phyloP scores from a whole-genome alignment of 1,140 invertebrate species.

The Berghia stephanieae region DNA sequence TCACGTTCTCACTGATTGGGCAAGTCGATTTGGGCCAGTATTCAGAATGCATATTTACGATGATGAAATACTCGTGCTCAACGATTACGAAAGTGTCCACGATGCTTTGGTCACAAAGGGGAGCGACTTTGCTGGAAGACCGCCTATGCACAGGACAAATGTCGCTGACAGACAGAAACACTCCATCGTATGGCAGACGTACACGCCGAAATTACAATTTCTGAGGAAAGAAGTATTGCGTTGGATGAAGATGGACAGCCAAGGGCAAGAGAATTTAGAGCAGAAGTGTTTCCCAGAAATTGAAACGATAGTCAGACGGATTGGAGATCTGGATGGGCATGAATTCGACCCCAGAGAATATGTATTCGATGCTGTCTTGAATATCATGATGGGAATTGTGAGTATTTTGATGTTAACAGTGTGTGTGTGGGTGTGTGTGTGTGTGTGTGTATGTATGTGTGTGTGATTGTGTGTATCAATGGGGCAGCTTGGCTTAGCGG shows the following conservation, averaged over 20 bases:
- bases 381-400: constrained; percentile 54
- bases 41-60: constrained; percentile 47
- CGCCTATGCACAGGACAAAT: constrained; percentile 49
- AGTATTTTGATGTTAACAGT: constrained; percentile 24
- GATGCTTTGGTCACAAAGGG: constrained; percentile 49
- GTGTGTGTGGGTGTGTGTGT: not conserved
- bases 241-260: constrained; percentile 51
- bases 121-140: constrained; percentile 53
- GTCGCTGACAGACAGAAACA: constrained; percentile 40
- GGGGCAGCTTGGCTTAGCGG: too few species aligned
- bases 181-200: constrained; percentile 59
- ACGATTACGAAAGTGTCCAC: constrained; percentile 46
- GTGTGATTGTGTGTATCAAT: not conserved
- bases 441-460: not conserved
- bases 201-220: constrained; percentile 50
- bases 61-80: constrained; percentile 54
- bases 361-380: constrained; percentile 49
- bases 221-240: constrained; percentile 47
- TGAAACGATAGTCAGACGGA: constrained; percentile 32
- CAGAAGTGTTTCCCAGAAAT: constrained; percentile 46
- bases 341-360: constrained; percentile 44
- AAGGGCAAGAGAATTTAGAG: constrained; percentile 44
- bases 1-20: constrained; percentile 45
- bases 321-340: constrained; percentile 27
- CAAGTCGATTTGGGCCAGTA: constrained; percentile 46